Evolutionary conservation across 1,140 invertebrate species (phyloP), one percentile per base, ranked within the genome.

Genomic region (Hypsibius dujardini): DNA sequence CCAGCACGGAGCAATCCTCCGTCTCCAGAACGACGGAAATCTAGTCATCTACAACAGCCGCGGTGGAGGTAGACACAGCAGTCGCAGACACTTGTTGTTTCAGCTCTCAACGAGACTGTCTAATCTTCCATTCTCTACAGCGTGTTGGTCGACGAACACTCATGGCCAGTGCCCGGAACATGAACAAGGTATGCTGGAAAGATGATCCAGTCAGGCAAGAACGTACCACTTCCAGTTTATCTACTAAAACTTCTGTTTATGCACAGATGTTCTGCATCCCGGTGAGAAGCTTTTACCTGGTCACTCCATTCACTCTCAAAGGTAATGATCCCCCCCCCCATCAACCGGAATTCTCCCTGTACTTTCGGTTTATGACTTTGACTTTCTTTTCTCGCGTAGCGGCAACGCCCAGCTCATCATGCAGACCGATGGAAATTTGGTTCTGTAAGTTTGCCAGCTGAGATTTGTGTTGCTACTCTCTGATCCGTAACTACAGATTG

Each of bases 151-250:
- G 7, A 15, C 62, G 62, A 67, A 67, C 62, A 67, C 62, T 45
- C 12, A 67, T 67, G 62, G 62, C 12, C 62, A 67, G 62, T 67
- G 62, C 45, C 62, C 62, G 62, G 62, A 67, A 67, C 62, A 67
- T 42, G 62, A 67, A 7, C 62, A 67, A 42, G 12, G 62, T 67
- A 12, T 15, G 62, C 45, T 28, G 28, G 28, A 28, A 28, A 28
- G 28, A 28, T 28, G 28, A 28, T 28, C 28, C 28, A 28, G 28
- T 28, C 28, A 28, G 28, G 28, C 28, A 28, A 28, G 28, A 28
- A 28, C 28, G 28, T 28, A 28, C 28, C 28, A 28, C 28, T 28
- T 28, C 28, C 28, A 28, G 28, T 28, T 28, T 28, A 28, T 28
- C 28, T 28, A 28, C 28, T 28, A 28, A 28, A 28, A 28, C 28